A percentile compares a stretch with the other conserved stretches of the same genome.
Conservation (phyloP, 2,113 vertebrate species). For the Centrocercus urophasianus region DNA sequence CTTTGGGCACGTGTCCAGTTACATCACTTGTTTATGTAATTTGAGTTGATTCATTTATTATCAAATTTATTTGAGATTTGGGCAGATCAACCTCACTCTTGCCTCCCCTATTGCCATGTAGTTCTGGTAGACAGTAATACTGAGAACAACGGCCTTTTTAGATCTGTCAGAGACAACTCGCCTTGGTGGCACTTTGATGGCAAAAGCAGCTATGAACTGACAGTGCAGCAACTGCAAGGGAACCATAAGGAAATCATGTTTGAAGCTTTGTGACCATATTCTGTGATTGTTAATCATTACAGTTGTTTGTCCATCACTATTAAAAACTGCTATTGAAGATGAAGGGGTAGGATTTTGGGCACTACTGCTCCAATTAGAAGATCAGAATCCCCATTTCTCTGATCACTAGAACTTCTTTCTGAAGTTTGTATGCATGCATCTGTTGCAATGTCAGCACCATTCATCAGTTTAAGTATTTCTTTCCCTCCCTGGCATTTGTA, state of each 20-base stretch:
- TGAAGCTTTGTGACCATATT: not conserved
- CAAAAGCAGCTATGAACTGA: not conserved
- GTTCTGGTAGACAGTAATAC: not conserved
- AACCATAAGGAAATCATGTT: accelerated
- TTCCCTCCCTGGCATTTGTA: not conserved
- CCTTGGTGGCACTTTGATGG: not conserved
- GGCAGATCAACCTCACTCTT: not conserved
- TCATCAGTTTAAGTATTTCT: not conserved
- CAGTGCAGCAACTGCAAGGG: not conserved
- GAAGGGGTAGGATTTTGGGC: not conserved
- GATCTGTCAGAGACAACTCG: not conserved
- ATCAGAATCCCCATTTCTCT: not conserved
- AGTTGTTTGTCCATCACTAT: not conserved
- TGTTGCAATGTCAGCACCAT: not conserved
- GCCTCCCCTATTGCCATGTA: not conserved
- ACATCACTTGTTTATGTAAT: not conserved
- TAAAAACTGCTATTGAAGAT: not conserved
- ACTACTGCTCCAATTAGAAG: not conserved
- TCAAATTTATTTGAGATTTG: not conserved
- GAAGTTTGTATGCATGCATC: not conserved
- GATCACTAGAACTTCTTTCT: not conserved
- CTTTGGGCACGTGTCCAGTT: not conserved
- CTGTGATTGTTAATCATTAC: not conserved
- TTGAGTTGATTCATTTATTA: too few relatives aligned
- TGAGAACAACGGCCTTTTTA: not conserved